Conservation (phyloP, 2,797 vertebrate genomes). For the Psittacula echo region DNA sequence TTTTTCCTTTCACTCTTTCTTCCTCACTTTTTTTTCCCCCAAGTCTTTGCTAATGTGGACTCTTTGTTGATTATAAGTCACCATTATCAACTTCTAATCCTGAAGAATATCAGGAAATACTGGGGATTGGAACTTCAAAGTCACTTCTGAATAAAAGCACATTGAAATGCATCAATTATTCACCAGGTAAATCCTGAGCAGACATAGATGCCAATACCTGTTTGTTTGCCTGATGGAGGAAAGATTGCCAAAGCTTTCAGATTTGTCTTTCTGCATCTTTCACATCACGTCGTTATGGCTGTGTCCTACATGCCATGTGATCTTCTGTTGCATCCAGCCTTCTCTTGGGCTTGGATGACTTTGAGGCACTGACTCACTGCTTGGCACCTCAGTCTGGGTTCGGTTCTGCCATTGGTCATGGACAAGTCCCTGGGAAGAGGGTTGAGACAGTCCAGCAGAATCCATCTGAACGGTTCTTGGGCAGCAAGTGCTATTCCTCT, state of each 20-base stretch:
- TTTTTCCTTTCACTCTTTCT: not conserved
- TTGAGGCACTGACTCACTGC: not conserved
- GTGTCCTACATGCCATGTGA: not conserved
- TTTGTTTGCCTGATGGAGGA: constrained; percentile 50
- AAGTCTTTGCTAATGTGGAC: not conserved
- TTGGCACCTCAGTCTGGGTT: not conserved
- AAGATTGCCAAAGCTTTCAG: not conserved
- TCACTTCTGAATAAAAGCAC: constrained; percentile 67
- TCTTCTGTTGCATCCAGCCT: not conserved
- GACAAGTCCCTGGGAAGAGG: not conserved
- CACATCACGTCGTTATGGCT: not conserved
- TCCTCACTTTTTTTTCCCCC: not conserved
- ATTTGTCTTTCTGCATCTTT: not conserved
- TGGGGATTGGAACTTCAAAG: constrained; percentile 61
- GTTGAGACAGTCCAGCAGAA: not conserved
- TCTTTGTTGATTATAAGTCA: constrained; percentile 52
- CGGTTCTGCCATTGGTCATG: not conserved
- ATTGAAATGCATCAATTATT: constrained; percentile 64
- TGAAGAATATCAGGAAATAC: constrained; percentile 24
- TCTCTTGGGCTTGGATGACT: not conserved
- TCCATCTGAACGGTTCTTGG: not conserved
- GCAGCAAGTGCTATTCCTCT: not conserved
- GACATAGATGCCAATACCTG: constrained; percentile 54
- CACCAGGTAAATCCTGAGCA: constrained; percentile 65
- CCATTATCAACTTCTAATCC: constrained; percentile 25